Conservation (phyloP, 1,140 invertebrate species). For the Armadillidium nasatum region DNA sequence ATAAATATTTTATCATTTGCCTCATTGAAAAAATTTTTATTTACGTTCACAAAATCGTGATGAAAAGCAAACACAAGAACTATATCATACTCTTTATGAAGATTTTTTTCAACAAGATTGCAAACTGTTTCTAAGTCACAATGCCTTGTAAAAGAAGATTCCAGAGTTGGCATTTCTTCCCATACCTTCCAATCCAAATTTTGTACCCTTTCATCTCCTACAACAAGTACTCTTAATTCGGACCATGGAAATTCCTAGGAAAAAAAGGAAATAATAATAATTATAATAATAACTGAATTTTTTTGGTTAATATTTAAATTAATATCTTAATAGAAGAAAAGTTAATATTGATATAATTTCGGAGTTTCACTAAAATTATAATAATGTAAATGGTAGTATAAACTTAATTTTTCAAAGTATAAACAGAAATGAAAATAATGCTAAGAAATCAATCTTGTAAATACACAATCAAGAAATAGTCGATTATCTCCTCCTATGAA, state of each 20-base stretch:
- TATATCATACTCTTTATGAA: not conserved
- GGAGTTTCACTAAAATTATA: too few relatives aligned
- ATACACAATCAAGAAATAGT: too few relatives aligned
- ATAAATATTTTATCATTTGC: not conserved
- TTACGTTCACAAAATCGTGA: not conserved
- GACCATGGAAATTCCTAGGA: not conserved
- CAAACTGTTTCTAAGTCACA: not conserved
- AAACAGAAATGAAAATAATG: too few relatives aligned
- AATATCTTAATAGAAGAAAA: too few relatives aligned
- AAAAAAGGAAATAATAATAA: not conserved
- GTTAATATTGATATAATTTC: too few relatives aligned
- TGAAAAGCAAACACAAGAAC: not conserved
- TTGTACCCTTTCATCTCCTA: not conserved
- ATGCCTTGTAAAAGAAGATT: not conserved
- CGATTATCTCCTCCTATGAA: too few relatives aligned
- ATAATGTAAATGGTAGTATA: too few relatives aligned
- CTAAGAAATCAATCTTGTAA: too few relatives aligned
- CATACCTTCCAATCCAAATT: not conserved
- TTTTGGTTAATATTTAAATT: too few relatives aligned
- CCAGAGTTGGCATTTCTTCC: not conserved
- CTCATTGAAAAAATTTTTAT: not conserved
- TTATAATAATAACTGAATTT: too few relatives aligned
- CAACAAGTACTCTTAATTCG: not conserved
- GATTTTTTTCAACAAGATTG: not conserved
- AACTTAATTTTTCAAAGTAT: too few relatives aligned